Percentiles rank a stretch among this genome's conserved stretches.
Evolutionary conservation across 1,140 invertebrate genomes (phyloP).

Genomic region (Paralvinella palmiformis): DNA sequence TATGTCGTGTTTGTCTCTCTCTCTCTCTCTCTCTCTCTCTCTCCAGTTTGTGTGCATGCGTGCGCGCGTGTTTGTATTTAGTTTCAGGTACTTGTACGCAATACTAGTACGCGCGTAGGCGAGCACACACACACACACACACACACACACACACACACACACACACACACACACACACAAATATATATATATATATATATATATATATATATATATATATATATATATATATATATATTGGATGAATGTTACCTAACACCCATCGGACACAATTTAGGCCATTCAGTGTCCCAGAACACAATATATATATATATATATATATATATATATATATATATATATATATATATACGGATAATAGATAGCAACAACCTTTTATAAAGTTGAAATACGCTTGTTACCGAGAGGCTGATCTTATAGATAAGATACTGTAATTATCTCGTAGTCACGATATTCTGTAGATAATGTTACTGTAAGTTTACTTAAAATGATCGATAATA

Average conservation of each 20-base stretch:
- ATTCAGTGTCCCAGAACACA: neutral
- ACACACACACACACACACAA: slow-evolving; percentile 1
- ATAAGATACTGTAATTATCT: neutral
- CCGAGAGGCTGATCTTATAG: neutral
- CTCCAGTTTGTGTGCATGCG: neutral
- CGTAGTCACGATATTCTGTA: too few relatives aligned
- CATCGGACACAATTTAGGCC: neutral
- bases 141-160: neutral
- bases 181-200: slow-evolving; percentile 5
- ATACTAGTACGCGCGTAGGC: neutral
- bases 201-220: slow-evolving; percentile 3
- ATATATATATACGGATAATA: neutral
- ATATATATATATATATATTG: neutral
- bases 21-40: neutral
- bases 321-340: neutral
- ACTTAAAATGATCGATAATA: too few relatives aligned
- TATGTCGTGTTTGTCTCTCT: too few relatives aligned
- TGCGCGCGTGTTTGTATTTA: neutral
- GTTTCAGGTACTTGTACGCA: neutral
- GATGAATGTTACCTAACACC: neutral
- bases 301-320: neutral
- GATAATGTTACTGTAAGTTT: too few relatives aligned
- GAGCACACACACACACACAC: neutral
- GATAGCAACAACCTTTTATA: neutral
- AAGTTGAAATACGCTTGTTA: neutral